Evolutionary conservation across 2,888 invertebrate species (phyloP).

Genomic region (Prostheceraeus crozeri): DNA sequence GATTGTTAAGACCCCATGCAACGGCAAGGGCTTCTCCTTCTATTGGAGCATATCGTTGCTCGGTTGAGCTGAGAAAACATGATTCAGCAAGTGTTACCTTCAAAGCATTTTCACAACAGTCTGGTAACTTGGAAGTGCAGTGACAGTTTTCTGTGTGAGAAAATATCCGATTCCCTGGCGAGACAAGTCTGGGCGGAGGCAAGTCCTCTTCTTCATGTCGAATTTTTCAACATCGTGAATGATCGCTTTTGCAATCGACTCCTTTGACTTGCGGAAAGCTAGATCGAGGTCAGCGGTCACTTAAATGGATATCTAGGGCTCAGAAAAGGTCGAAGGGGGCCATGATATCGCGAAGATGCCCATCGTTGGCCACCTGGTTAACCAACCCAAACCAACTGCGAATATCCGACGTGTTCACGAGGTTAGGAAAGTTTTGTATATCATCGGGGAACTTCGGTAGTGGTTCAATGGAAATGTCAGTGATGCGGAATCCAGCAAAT

Average conservation of each 20-base stretch:
- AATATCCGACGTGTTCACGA: conserved; percentile 3
- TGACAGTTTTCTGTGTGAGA: conserved; percentile 14
- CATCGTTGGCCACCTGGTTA: conserved; percentile 43
- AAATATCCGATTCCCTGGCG: conserved; percentile 10
- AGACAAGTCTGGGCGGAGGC: conserved; percentile 19
- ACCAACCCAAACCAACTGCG: conserved; percentile 44
- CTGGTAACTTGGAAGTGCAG: background rate
- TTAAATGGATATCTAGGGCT: conserved; percentile 35
- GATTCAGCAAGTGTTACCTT: conserved; percentile 5
- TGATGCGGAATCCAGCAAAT: conserved; percentile 18
- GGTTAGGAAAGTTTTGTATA: conserved; percentile 11
- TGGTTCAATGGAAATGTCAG: conserved; percentile 1
- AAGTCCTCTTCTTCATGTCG: conserved; percentile 10
- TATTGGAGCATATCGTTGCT: conserved; percentile 24
- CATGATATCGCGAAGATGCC: conserved; percentile 40
- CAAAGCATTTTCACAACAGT: conserved; percentile 10
- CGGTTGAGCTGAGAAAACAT: conserved; percentile 6
- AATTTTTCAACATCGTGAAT: conserved; percentile 34
- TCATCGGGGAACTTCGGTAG: conserved; percentile 6
- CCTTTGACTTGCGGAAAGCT: conserved; percentile 38
- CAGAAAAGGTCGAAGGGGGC: conserved; percentile 39
- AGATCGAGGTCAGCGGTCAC: conserved; percentile 39
- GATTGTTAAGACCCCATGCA: conserved; percentile 35
- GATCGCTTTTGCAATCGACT: conserved; percentile 40
- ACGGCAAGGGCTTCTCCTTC: conserved; percentile 35